These are phyloP conservation scores for Mamestra brassicae DNA, from an alignment of 2,888 invertebrate genomes.

Conservation along the genomic window DNA sequence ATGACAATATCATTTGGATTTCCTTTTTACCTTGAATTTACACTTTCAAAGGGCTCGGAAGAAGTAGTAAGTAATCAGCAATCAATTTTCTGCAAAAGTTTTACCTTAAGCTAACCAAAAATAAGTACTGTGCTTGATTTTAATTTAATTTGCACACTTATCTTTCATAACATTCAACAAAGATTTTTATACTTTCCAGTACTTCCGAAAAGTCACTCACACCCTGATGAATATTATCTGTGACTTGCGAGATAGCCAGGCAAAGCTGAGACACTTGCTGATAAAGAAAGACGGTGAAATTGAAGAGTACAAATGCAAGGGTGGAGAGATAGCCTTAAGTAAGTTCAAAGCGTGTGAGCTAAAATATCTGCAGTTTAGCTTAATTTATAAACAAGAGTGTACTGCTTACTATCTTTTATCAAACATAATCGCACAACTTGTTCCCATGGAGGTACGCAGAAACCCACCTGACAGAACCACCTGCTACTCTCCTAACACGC, in stretches of 20 bases:
- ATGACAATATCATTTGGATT: constrained; percentile 73
- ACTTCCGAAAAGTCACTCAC: constrained; percentile 78
- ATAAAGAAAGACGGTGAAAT: constrained; percentile 90
- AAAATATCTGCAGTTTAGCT: no score
- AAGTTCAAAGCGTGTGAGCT: constrained; percentile 59
- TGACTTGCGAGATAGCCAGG: constrained; percentile 85
- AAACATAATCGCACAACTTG: no score
- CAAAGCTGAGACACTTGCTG: constrained; percentile 81
- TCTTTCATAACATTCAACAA: not conserved
- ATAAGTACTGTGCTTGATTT: not conserved
- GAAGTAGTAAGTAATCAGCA: constrained; percentile 75
- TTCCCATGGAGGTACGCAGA: no score
- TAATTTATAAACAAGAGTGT: no score
- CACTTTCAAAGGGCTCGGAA: constrained; percentile 72
- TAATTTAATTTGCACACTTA: not conserved
- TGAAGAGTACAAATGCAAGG: constrained; percentile 88
- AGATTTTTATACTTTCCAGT: constrained; percentile 71
- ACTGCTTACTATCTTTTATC: no score
- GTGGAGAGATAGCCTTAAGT: constrained; percentile 86
- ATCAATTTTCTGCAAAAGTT: no score
- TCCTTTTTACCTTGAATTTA: constrained; percentile 74
- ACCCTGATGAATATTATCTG: constrained; percentile 82
- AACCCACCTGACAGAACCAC: no score
- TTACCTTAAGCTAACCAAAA: not conserved
- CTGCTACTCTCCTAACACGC: no score